Percentiles rank a stretch among this genome's conserved stretches.
Evolutionary conservation across 2,797 vertebrate genomes (phyloP).

Genomic region (Rachycentron canadum): DNA sequence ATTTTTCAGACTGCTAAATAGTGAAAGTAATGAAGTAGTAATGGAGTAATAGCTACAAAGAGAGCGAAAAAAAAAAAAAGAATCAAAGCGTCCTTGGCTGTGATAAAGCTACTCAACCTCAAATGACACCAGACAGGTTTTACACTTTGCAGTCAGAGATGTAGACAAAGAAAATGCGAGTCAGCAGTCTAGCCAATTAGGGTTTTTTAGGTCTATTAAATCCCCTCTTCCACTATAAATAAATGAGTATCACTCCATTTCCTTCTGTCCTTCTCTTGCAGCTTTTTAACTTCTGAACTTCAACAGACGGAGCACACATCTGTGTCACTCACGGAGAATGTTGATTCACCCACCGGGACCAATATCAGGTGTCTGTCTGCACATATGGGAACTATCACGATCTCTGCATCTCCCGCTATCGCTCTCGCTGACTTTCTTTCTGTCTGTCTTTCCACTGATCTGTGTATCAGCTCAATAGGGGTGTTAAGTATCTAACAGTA

Average conservation of each 20-base stretch:
- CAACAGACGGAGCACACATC: conserved; percentile 72
- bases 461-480: conserved; percentile 23
- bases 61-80: conserved; percentile 5
- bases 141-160: conserved; percentile 42
- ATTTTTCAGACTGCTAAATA: conserved; percentile 33
- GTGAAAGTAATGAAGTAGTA: conserved; percentile 12
- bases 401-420: conserved; percentile 48
- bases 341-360: conserved; percentile 79
- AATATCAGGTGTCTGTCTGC: conserved; percentile 82
- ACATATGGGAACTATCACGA: conserved; percentile 85
- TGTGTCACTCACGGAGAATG: conserved; percentile 81
- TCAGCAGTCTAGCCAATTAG: conserved; percentile 72
- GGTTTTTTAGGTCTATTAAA: conserved; percentile 69
- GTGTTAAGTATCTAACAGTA: conserved; percentile 26
- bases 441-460: conserved; percentile 34
- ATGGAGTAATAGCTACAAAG: conserved; percentile 16
- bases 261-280: conserved; percentile 53
- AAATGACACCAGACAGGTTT: conserved; percentile 35
- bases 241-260: conserved; percentile 62
- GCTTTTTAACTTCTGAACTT: conserved; percentile 59
- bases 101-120: conserved; percentile 33
- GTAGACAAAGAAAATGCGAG: conserved; percentile 54
- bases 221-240: conserved; percentile 75
- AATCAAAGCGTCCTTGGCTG: conserved; percentile 27
- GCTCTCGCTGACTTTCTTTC: conserved; percentile 19